phyloP scores from a whole-genome alignment of 2,888 invertebrate genomes.

The Lasioglossum pauxillum region DNA sequence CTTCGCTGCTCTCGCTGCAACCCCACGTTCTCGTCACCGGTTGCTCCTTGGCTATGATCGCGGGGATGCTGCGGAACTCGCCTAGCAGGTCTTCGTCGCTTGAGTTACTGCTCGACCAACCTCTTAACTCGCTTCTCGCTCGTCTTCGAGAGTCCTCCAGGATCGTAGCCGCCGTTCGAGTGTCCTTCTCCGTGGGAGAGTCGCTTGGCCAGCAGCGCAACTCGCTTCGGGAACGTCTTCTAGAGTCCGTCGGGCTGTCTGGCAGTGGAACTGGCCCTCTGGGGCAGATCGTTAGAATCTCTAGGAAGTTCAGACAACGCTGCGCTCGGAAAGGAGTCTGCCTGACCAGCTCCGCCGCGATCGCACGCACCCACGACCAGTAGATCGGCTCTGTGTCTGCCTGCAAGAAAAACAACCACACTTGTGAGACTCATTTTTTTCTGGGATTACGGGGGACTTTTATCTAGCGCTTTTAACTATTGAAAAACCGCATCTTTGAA shows the following conservation, averaged over 20 bases:
- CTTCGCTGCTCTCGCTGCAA: constrained; percentile 83
- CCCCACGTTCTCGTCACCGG: constrained; percentile 78
- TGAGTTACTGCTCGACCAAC: constrained; percentile 82
- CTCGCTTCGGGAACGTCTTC: constrained; percentile 82
- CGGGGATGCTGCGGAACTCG: constrained; percentile 72
- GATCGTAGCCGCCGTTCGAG: constrained; percentile 60
- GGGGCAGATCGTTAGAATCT: constrained; percentile 88
- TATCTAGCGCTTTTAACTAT: no score
- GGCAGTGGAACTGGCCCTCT: constrained; percentile 85
- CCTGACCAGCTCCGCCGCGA: constrained; percentile 90
- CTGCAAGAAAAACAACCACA: constrained; percentile 82
- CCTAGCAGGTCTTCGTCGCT: constrained; percentile 81
- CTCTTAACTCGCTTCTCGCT: constrained; percentile 81
- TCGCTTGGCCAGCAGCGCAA: constrained; percentile 80
- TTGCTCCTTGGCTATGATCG: constrained; percentile 72
- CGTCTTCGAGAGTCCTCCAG: constrained; percentile 78
- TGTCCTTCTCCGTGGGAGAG: constrained; percentile 67
- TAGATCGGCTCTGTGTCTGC: constrained; percentile 89
- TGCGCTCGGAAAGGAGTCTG: constrained; percentile 90
- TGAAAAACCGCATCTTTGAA: no score
- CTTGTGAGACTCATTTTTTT: background rate
- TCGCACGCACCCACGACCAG: constrained; percentile 90
- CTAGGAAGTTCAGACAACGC: constrained; percentile 88
- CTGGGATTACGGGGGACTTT: background rate
- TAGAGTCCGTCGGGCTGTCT: constrained; percentile 84